These are phyloP conservation scores for Eudasyphora cyanicolor DNA, from an alignment of 2,888 invertebrate genomes.

Conservation along the genomic window DNA sequence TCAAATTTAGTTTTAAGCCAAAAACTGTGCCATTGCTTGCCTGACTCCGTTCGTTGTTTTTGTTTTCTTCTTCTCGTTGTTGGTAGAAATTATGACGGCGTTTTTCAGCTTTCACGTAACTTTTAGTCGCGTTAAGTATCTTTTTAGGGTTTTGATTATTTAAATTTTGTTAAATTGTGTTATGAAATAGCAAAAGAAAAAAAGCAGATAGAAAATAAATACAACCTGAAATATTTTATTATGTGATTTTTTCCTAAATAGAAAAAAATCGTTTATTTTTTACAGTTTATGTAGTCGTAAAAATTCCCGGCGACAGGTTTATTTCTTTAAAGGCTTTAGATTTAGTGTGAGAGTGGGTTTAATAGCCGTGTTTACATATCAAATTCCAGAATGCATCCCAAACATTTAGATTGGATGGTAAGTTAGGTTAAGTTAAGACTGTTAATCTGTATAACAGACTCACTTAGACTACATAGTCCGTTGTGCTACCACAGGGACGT, in stretches of 20 bases:
- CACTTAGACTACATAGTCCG: too few species aligned
- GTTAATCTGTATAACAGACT: too few species aligned
- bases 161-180: constrained; percentile 60
- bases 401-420: too few species aligned
- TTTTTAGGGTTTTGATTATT: constrained; percentile 58
- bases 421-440: too few species aligned
- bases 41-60: not conserved
- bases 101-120: constrained; percentile 75
- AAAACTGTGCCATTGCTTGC: not conserved
- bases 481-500: too few species aligned
- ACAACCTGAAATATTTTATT: constrained; percentile 37
- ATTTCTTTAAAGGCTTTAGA: not conserved
- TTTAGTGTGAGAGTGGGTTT: not conserved
- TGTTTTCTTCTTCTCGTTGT: not conserved
- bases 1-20: constrained; percentile 11
- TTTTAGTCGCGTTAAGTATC: constrained; percentile 56
- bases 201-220: constrained; percentile 51
- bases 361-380: too few species aligned
- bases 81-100: constrained; percentile 21
- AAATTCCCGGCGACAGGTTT: not conserved
- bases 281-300: not conserved
- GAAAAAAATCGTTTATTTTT: not conserved
- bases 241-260: constrained; percentile 15
- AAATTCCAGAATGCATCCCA: too few species aligned
- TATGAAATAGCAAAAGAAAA: constrained; percentile 61